Conservation (phyloP, 23 tunicate species). For the Botrylloides violaceus region DNA sequence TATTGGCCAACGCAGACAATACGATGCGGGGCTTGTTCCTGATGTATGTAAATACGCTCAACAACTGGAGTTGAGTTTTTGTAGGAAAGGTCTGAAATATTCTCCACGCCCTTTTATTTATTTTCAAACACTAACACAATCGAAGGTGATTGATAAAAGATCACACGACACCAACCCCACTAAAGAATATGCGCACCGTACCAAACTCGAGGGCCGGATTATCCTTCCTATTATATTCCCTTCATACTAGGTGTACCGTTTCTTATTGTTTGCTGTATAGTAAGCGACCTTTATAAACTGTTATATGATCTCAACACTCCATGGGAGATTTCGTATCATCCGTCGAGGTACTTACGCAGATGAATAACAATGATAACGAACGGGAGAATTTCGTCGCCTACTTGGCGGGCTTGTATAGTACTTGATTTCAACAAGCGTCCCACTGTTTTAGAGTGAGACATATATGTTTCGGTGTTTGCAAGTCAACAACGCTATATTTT, state of each 20-base stretch:
- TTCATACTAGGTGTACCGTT: background rate
- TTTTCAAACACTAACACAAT: conserved; percentile 13
- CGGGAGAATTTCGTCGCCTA: background rate
- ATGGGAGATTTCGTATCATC: conserved; percentile 14
- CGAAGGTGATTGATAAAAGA: conserved; percentile 6
- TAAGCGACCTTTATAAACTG: conserved; percentile 6
- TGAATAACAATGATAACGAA: background rate
- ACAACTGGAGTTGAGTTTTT: background rate
- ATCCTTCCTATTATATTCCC: background rate
- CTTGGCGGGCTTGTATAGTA: background rate
- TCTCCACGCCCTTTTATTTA: conserved; percentile 21
- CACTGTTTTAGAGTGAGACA: too few species aligned
- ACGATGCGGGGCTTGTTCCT: background rate
- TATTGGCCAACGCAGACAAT: background rate
- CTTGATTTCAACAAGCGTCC: background rate
- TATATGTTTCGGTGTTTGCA: too few species aligned
- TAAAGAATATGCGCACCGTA: background rate
- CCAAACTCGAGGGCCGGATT: conserved; percentile 2
- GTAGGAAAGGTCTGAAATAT: conserved; percentile 4
- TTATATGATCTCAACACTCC: background rate
- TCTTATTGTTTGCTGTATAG: background rate
- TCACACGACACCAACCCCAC: conserved; percentile 15
- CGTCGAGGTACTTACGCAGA: background rate
- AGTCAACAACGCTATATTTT: too few species aligned
- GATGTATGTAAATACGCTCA: background rate